Percentiles rank a stretch among this genome's conserved stretches.
phyloP scores from a whole-genome alignment of 2,113 vertebrate genomes.

The Lucifuga dentata region DNA sequence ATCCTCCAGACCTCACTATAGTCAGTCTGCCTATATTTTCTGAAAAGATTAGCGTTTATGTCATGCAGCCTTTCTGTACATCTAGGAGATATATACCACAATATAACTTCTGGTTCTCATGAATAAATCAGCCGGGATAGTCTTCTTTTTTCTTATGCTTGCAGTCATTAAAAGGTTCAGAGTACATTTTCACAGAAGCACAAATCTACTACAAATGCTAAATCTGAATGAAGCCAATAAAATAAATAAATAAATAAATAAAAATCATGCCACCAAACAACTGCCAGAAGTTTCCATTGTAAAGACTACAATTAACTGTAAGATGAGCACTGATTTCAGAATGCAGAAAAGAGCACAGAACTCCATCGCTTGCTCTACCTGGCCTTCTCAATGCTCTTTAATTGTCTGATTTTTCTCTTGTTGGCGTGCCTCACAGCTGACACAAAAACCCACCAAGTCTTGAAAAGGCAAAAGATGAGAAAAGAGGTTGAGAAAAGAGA shows the following conservation, averaged over 20 bases:
- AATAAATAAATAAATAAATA: no score
- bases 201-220: no score
- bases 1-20: no score
- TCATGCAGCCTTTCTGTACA: background rate
- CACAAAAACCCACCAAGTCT: slow-evolving; percentile 64
- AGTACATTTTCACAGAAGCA: no score
- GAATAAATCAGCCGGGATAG: no score
- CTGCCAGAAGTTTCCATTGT: slow-evolving; percentile 13
- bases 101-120: no score
- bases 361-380: slow-evolving; percentile 80
- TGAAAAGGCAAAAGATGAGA: slow-evolving; percentile 71
- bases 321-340: slow-evolving; percentile 26
- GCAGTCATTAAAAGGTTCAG: no score
- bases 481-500: slow-evolving; percentile 51
- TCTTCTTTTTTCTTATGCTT: no score
- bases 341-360: slow-evolving; percentile 34
- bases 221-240: no score
- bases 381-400: slow-evolving; percentile 81
- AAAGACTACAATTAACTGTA: slow-evolving; percentile 12
- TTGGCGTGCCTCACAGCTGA: slow-evolving; percentile 74
- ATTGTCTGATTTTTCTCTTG: slow-evolving; percentile 83
- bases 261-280: background rate
- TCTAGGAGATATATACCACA: no score
- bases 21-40: no score
- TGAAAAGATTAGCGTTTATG: background rate